Conservation (phyloP, 2,113 vertebrate genomes). For the Notarius quadriscutis region DNA sequence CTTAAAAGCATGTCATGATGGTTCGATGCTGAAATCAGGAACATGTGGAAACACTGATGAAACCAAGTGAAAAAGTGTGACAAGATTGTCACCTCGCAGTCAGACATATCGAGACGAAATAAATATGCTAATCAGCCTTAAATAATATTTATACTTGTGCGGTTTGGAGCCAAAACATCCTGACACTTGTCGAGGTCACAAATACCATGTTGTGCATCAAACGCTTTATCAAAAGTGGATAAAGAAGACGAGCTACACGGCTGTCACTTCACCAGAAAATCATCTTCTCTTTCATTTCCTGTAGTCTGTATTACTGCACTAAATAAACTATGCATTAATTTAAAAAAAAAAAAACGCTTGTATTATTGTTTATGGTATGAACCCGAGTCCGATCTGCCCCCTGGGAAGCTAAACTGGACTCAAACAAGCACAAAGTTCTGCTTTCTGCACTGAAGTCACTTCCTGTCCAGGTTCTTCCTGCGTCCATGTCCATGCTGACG, state of each 20-base stretch:
- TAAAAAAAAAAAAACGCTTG: neutral
- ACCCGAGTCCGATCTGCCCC: neutral
- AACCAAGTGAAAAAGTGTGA: neutral
- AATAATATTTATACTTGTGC: neutral
- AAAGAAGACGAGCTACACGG: neutral
- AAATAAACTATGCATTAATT: no score
- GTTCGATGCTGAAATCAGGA: neutral
- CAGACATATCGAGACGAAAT: neutral
- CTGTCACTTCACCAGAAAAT: neutral
- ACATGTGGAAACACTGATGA: no score
- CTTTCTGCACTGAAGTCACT: constrained; percentile 17
- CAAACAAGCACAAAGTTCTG: neutral
- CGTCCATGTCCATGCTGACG: constrained; percentile 47
- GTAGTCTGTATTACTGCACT: neutral
- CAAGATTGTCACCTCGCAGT: neutral
- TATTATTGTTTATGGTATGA: neutral
- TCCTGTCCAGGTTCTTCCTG: constrained; percentile 31
- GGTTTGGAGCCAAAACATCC: neutral
- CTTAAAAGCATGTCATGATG: neutral
- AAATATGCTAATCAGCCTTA: neutral
- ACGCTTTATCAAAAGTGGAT: neutral
- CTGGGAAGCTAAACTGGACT: neutral
- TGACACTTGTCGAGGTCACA: neutral
- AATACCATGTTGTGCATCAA: neutral
- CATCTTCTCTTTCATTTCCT: neutral